Evolutionary conservation across 2,888 invertebrate species (phyloP).

Genomic region (Ichneumon xanthorius): DNA sequence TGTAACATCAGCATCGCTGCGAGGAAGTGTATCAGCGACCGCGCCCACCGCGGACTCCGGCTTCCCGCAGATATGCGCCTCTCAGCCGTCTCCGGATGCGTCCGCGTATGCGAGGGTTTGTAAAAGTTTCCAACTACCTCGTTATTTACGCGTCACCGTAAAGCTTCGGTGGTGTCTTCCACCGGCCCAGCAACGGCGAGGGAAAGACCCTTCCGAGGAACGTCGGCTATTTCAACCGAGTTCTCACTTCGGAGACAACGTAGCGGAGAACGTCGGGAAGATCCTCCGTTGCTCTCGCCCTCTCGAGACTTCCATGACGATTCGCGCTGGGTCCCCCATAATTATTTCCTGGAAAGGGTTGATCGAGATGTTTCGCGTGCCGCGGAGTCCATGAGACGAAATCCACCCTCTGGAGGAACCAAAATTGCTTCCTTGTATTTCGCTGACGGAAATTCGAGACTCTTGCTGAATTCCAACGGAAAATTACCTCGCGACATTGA

Average conservation of each 20-base stretch:
- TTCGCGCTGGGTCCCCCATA: constrained; percentile 47
- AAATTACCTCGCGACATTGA: not conserved
- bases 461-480: constrained; percentile 12
- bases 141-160: constrained; percentile 83
- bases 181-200: constrained; percentile 65
- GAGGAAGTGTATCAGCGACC: constrained; percentile 78
- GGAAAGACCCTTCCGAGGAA: constrained; percentile 51
- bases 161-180: constrained; percentile 78
- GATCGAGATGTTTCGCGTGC: constrained; percentile 67
- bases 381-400: constrained; percentile 33
- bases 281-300: constrained; percentile 63
- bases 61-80: constrained; percentile 55
- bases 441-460: constrained; percentile 2
- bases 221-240: constrained; percentile 61
- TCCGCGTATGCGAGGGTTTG: constrained; percentile 73
- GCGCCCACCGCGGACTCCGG: constrained; percentile 71
- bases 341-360: constrained; percentile 61
- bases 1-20: constrained; percentile 49
- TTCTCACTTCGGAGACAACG: constrained; percentile 51
- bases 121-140: constrained; percentile 81
- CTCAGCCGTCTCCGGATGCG: constrained; percentile 69
- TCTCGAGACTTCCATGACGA: constrained; percentile 49
- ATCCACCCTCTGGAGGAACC: not conserved
- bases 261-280: constrained; percentile 45
- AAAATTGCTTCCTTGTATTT: constrained; percentile 15